These are phyloP conservation scores for Blennius ocellaris DNA, from an alignment of 2,113 vertebrate species.

Conservation along the genomic window DNA sequence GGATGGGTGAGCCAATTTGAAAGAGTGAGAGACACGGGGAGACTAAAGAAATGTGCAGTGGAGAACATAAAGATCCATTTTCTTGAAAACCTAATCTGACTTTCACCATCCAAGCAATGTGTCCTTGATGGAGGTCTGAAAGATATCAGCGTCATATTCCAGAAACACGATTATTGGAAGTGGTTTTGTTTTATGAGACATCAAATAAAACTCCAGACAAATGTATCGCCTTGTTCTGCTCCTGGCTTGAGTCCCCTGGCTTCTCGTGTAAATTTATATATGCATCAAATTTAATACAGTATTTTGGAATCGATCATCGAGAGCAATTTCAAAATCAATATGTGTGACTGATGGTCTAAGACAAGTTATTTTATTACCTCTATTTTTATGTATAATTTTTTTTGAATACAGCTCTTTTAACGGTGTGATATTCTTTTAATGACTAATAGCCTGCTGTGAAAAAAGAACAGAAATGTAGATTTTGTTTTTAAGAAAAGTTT, in stretches of 20 bases:
- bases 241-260: constrained; percentile 20
- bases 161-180: constrained; percentile 66
- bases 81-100: constrained; percentile 48
- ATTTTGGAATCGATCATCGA: constrained; percentile 31
- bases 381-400: not conserved
- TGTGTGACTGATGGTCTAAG: constrained; percentile 10
- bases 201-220: constrained; percentile 70
- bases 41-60: constrained; percentile 18
- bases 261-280: constrained; percentile 25
- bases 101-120: constrained; percentile 48
- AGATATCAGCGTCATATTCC: constrained; percentile 50
- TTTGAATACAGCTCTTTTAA: not conserved
- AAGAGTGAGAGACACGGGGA: constrained; percentile 2
- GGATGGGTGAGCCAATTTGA: constrained; percentile 12
- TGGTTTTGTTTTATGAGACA: constrained; percentile 70
- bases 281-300: constrained; percentile 31
- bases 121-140: constrained; percentile 66
- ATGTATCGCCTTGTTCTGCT: constrained; percentile 29
- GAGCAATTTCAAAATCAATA: constrained; percentile 12
- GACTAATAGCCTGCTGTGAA: not conserved
- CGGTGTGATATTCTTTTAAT: not conserved
- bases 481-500: too few species aligned
- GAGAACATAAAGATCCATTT: constrained; percentile 69
- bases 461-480: not conserved
- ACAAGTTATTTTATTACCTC: not conserved